Percentiles rank a stretch among this genome's conserved stretches.
Conservation (phyloP, 2,113 vertebrate species). For the Paralichthys olivaceus region DNA sequence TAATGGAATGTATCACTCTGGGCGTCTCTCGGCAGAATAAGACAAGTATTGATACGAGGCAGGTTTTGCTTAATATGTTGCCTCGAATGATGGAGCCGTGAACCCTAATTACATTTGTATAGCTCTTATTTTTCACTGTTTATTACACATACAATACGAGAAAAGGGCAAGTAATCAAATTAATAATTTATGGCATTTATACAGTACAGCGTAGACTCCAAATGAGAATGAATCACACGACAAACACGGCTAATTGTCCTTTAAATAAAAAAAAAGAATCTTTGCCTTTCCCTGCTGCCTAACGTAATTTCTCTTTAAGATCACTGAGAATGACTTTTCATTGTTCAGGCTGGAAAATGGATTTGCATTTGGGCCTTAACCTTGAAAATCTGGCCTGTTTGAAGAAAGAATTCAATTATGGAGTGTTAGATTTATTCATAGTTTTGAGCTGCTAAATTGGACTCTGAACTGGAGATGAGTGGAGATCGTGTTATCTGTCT, state of each 20-base stretch:
- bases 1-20: constrained; percentile 61
- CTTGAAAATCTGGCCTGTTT: constrained; percentile 72
- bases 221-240: constrained; percentile 26
- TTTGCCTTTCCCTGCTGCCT: constrained; percentile 10
- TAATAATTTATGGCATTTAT: constrained; percentile 19
- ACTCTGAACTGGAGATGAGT: constrained; percentile 58
- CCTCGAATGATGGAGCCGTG: constrained; percentile 7
- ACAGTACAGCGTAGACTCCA: background rate
- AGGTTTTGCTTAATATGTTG: constrained; percentile 12
- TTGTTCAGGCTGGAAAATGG: constrained; percentile 59
- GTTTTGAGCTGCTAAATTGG: constrained; percentile 71
- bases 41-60: constrained; percentile 43
- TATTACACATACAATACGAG: background rate
- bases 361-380: constrained; percentile 69
- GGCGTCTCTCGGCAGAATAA: constrained; percentile 19
- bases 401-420: constrained; percentile 78
- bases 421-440: constrained; percentile 74
- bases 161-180: constrained; percentile 1
- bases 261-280: constrained; percentile 8
- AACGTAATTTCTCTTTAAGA: constrained; percentile 34
- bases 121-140: constrained; percentile 19
- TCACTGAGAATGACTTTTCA: constrained; percentile 50
- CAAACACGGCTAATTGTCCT: constrained; percentile 26
- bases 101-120: constrained; percentile 42
- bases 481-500: constrained; percentile 64